Conservation (phyloP, 2,797 vertebrate species). For the Sarcoramphus papa region DNA sequence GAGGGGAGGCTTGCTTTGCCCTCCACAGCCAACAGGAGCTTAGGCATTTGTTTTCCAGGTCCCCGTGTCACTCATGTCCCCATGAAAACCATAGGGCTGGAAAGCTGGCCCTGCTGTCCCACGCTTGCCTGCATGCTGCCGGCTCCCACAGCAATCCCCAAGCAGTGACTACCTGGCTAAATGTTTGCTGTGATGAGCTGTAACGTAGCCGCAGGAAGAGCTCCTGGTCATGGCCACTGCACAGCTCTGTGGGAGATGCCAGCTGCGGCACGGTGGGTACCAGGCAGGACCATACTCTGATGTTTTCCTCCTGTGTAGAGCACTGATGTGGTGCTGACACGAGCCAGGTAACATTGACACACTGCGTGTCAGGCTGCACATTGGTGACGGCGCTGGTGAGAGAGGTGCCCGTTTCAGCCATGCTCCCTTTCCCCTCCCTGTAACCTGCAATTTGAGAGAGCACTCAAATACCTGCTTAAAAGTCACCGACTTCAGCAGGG, state of each 20-base stretch:
- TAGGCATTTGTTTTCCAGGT: not conserved
- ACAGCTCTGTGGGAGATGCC: not conserved
- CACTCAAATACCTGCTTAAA: not conserved
- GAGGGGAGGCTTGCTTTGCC: not conserved
- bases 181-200: not conserved
- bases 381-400: accelerated
- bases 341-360: accelerated
- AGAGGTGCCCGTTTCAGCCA: not conserved
- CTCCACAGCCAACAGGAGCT: not conserved
- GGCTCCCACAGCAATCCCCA: not conserved
- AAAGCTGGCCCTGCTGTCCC: not conserved
- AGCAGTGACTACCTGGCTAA: not conserved
- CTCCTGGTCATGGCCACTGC: not conserved
- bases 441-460: not conserved
- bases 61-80: not conserved
- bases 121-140: accelerated
- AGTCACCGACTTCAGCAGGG: not conserved
- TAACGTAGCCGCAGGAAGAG: accelerated
- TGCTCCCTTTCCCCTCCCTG: not conserved
- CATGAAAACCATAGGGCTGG: not conserved
- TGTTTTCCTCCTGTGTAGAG: not conserved
- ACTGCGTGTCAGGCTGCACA: accelerated
- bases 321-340: accelerated
- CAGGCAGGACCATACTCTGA: not conserved
- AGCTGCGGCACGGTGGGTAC: accelerated